A percentile compares a stretch with the other conserved stretches of the same genome.
Evolutionary conservation across 2,888 invertebrate species (phyloP).

Genomic region (Drosophila anomelani): DNA sequence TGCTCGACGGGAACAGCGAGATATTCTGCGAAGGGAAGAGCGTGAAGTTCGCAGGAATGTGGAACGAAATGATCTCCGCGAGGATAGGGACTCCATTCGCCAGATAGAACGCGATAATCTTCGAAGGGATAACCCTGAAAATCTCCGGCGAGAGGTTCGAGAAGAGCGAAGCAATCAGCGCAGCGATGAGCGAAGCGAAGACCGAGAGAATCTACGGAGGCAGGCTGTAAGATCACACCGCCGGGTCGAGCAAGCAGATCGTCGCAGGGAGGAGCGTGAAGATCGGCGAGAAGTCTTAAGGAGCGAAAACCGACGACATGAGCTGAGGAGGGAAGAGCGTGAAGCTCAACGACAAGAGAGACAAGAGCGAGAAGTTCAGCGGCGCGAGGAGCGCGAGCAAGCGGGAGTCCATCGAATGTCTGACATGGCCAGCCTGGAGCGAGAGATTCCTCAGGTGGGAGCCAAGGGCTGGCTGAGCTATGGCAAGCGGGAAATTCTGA

Average conservation of each 20-base stretch:
- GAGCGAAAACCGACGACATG: not conserved
- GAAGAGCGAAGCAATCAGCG: not conserved
- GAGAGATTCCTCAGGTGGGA: constrained; percentile 2
- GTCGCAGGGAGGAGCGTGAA: not conserved
- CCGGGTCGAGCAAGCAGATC: not conserved
- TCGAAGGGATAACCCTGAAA: constrained; percentile 6
- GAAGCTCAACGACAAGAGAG: not conserved
- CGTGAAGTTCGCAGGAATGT: not conserved
- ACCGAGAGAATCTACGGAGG: not conserved
- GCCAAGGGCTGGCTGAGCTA: constrained; percentile 36
- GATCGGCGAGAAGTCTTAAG: not conserved
- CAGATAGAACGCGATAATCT: not conserved
- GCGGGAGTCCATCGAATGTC: not conserved
- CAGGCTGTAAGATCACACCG: not conserved
- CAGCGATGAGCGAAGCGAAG: not conserved
- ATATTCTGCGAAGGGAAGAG: not conserved
- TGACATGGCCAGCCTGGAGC: not conserved
- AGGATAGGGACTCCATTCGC: not conserved
- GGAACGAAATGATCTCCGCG: not conserved
- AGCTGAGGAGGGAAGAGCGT: not conserved
- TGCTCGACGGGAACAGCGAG: not conserved
- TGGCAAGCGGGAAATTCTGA: constrained; percentile 50
- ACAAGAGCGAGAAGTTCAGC: not conserved
- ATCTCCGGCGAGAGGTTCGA: constrained; percentile 3
- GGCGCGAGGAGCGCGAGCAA: not conserved